Percentiles rank a stretch among this genome's conserved stretches.
phyloP scores from a whole-genome alignment of 2,797 vertebrate species.

The Schizopygopsis malacanthus region DNA sequence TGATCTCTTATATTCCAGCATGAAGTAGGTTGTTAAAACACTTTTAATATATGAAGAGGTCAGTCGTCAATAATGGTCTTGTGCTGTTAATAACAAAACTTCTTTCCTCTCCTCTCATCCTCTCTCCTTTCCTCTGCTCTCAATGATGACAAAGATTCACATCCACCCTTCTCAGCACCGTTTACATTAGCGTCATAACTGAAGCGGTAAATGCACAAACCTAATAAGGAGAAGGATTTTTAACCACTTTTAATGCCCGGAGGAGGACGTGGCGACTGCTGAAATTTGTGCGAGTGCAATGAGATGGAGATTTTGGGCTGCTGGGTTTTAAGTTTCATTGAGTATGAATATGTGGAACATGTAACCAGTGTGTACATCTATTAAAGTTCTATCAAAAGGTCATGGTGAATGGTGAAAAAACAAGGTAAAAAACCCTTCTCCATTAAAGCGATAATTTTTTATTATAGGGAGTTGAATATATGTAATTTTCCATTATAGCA shows the following conservation, averaged over 20 bases:
- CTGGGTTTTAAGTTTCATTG: slow-evolving; percentile 2
- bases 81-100: not conserved
- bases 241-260: slow-evolving; percentile 49
- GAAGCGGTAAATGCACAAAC: slow-evolving; percentile 15
- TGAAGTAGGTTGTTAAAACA: slow-evolving; percentile 19
- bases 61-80: not conserved
- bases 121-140: not conserved
- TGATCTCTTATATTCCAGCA: slow-evolving; percentile 43
- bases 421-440: not conserved
- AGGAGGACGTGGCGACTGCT: slow-evolving; percentile 19
- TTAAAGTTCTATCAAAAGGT: slow-evolving; percentile 30
- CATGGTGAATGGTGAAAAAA: slow-evolving; percentile 21
- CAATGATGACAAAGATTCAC: slow-evolving; percentile 15
- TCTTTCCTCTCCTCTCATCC: slow-evolving; percentile 8
- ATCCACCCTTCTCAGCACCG: not conserved
- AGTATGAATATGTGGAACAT: not conserved
- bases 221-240: slow-evolving; percentile 52
- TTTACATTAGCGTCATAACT: slow-evolving; percentile 9
- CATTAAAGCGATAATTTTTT: not conserved
- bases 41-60: not conserved
- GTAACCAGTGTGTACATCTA: slow-evolving; percentile 3
- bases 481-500: not conserved
- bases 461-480: not conserved
- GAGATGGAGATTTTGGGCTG: not conserved
- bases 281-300: slow-evolving; percentile 20